These are phyloP conservation scores for Hipposideros larvatus DNA, from an alignment of 2,797 vertebrate species.

Conservation along the genomic window DNA sequence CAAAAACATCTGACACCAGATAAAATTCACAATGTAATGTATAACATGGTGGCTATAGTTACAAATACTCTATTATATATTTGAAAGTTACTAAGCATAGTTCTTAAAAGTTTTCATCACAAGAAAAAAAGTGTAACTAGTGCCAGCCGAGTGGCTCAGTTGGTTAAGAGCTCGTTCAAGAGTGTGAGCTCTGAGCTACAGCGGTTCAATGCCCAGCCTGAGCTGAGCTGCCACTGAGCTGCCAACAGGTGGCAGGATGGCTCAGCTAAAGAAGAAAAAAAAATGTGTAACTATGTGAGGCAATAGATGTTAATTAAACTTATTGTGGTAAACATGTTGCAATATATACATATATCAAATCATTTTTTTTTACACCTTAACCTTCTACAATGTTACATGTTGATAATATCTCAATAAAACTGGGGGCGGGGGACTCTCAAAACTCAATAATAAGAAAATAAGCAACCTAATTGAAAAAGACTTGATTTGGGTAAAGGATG, in stretches of 20 bases:
- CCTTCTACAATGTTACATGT: not conserved
- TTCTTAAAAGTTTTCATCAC: not conserved
- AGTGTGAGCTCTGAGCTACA: too few relatives aligned
- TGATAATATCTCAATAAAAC: not conserved
- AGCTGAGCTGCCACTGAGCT: too few relatives aligned
- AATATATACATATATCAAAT: not conserved
- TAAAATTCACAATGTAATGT: not conserved
- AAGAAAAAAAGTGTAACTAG: not conserved
- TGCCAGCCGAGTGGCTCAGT: too few relatives aligned
- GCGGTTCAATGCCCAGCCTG: too few relatives aligned
- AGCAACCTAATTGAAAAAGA: not conserved
- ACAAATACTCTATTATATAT: not conserved
- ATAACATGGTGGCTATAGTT: not conserved
- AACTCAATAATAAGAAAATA: not conserved
- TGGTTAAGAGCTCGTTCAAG: too few relatives aligned
- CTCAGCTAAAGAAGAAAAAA: not conserved
- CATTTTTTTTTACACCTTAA: not conserved
- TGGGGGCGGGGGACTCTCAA: not conserved
- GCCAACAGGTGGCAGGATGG: too few relatives aligned
- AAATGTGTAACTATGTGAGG: not conserved
- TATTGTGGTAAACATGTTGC: not conserved
- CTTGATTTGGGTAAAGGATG: not conserved
- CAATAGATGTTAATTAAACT: not conserved
- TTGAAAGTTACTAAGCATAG: not conserved
- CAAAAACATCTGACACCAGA: not conserved